These are phyloP conservation scores for Tricholaema leucomelas DNA, from an alignment of 2,113 vertebrate genomes.

Conservation along the genomic window DNA sequence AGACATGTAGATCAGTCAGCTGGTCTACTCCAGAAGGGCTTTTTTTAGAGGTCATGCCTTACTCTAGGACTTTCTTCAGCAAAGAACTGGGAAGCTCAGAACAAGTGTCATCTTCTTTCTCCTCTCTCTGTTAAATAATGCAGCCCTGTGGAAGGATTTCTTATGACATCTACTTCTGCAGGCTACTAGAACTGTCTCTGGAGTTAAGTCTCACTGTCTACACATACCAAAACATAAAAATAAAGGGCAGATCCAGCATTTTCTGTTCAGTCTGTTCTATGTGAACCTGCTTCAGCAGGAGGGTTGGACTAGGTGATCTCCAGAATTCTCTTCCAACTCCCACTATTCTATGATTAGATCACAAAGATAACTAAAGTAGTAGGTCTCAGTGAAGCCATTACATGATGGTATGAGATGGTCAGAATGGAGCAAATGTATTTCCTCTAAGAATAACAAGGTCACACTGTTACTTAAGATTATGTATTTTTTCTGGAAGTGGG, in stretches of 20 bases:
- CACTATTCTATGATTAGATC: not conserved
- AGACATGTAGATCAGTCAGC: not conserved
- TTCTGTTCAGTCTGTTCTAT: no score
- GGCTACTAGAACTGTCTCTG: not conserved
- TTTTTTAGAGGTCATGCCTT: not conserved
- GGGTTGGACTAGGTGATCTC: no score
- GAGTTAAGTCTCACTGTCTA: not conserved
- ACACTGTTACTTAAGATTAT: not conserved
- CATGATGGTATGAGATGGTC: not conserved
- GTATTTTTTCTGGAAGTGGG: not conserved
- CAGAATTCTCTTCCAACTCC: no score
- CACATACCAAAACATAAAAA: not conserved
- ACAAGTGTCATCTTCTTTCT: not conserved
- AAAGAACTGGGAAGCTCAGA: not conserved
- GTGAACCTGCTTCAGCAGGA: no score
- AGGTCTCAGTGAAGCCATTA: not conserved
- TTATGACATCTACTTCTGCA: not conserved
- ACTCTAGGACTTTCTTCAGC: not conserved
- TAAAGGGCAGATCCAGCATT: not conserved
- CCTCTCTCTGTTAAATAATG: not conserved
- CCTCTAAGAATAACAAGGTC: not conserved
- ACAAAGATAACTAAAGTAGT: not conserved
- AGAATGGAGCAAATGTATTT: not conserved
- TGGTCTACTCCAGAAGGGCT: not conserved
- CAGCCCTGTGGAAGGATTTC: not conserved